phyloP scores from a whole-genome alignment of 2,888 invertebrate species.

The Cancer borealis region DNA sequence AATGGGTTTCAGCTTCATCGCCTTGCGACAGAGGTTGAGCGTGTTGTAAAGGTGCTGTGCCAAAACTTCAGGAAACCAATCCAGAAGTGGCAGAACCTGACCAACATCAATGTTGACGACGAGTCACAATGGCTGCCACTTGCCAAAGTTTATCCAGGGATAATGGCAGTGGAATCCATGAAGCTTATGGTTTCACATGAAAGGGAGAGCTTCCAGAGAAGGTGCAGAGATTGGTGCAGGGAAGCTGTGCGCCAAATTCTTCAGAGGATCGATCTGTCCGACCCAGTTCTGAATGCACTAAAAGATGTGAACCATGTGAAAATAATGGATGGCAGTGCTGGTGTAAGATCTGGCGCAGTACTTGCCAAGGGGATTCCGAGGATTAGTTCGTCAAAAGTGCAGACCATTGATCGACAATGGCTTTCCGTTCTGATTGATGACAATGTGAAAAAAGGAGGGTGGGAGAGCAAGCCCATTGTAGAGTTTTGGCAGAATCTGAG shows the following conservation, averaged over 20 bases:
- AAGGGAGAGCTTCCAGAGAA: conserved; percentile 53
- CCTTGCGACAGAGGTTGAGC: conserved; percentile 51
- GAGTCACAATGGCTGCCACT: conserved; percentile 47
- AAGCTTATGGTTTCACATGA: conserved; percentile 56
- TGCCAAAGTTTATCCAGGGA: conserved; percentile 50
- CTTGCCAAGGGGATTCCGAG: conserved; percentile 56
- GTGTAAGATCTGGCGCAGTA: conserved; percentile 42
- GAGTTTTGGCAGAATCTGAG: conserved; percentile 47
- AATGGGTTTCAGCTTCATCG: conserved; percentile 59
- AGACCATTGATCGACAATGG: conserved; percentile 58
- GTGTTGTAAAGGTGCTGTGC: conserved; percentile 56
- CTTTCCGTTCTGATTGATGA: conserved; percentile 56
- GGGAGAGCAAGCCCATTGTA: conserved; percentile 54
- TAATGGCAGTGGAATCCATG: conserved; percentile 59
- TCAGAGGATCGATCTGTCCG: conserved; percentile 51
- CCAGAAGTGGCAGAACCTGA: conserved; percentile 14
- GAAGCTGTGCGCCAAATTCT: conserved; percentile 63
- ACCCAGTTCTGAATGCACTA: conserved; percentile 53
- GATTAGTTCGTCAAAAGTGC: conserved; percentile 55
- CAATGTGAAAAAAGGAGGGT: conserved; percentile 60
- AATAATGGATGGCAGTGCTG: conserved; percentile 54
- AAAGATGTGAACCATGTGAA: conserved; percentile 49
- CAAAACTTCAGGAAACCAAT: conserved; percentile 47
- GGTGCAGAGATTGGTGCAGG: conserved; percentile 60
- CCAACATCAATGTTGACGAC: conserved; percentile 49